phyloP scores from a whole-genome alignment of 1,140 invertebrate species.

The Asobara japonica region DNA sequence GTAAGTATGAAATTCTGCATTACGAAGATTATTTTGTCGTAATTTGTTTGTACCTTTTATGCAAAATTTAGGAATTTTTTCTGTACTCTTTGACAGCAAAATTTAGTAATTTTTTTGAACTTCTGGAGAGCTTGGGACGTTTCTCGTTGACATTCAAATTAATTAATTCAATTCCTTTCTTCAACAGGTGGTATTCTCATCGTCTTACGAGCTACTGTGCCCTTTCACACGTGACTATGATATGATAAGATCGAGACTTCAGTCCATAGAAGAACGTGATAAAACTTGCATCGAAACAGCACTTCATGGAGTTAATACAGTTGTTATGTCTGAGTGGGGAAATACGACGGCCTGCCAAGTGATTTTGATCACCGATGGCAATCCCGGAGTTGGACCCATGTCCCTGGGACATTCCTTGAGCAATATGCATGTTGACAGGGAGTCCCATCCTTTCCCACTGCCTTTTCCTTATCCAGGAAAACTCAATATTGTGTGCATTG shows the following conservation, averaged over 20 bases:
- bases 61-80: too few relatives aligned
- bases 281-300: slow-evolving; percentile 85
- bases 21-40: too few relatives aligned
- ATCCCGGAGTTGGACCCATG: slow-evolving; percentile 74
- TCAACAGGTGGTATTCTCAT: slow-evolving; percentile 79
- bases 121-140: too few relatives aligned
- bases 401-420: slow-evolving; percentile 69
- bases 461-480: slow-evolving; percentile 86
- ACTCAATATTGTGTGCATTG: slow-evolving; percentile 79
- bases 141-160: too few relatives aligned
- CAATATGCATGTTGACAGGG: slow-evolving; percentile 54
- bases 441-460: slow-evolving; percentile 71
- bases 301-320: slow-evolving; percentile 77
- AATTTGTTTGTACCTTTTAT: too few relatives aligned
- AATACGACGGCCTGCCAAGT: slow-evolving; percentile 83
- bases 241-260: slow-evolving; percentile 76
- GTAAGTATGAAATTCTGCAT: too few relatives aligned
- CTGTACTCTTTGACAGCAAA: too few relatives aligned
- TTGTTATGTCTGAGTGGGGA: slow-evolving; percentile 87
- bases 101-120: too few relatives aligned
- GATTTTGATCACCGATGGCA: slow-evolving; percentile 84
- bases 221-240: slow-evolving; percentile 89
- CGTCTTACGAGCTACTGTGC: slow-evolving; percentile 79
- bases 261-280: slow-evolving; percentile 81
- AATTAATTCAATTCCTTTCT: slow-evolving; percentile 7